These are phyloP conservation scores for Australoheros scitulus DNA, from an alignment of 2,113 vertebrate species.

Conservation along the genomic window DNA sequence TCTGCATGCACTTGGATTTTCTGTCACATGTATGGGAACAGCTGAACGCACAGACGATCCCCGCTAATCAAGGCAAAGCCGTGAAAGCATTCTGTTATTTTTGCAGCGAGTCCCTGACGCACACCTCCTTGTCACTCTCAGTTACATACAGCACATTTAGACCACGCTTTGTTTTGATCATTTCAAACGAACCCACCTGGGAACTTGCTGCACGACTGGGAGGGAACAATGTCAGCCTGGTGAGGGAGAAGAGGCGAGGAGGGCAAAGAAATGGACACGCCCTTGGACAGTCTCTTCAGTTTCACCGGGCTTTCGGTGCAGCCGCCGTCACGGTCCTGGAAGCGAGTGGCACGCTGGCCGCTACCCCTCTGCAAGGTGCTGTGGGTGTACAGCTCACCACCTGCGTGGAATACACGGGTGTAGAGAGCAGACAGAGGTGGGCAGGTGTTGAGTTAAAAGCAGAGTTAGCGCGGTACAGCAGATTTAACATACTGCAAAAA, in stretches of 20 bases:
- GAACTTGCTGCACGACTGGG: slow-evolving; percentile 86
- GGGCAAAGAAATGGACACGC: slow-evolving; percentile 91
- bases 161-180: slow-evolving; percentile 14
- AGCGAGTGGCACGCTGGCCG: slow-evolving; percentile 50
- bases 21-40: slow-evolving; percentile 60
- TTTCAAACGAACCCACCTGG: slow-evolving; percentile 82
- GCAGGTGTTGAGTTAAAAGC: neutral
- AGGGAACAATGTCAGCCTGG: slow-evolving; percentile 82
- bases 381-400: slow-evolving; percentile 79
- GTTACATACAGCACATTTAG: neutral
- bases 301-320: slow-evolving; percentile 64
- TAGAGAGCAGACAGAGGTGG: neutral
- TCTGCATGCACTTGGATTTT: slow-evolving; percentile 40
- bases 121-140: slow-evolving; percentile 10
- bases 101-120: slow-evolving; percentile 20
- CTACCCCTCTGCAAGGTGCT: slow-evolving; percentile 65
- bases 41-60: slow-evolving; percentile 59
- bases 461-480: neutral
- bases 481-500: neutral
- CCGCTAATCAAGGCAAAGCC: slow-evolving; percentile 47
- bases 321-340: slow-evolving; percentile 60
- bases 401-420: slow-evolving; percentile 41
- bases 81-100: slow-evolving; percentile 43
- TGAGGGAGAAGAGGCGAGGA: slow-evolving; percentile 93
- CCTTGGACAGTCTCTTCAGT: slow-evolving; percentile 84